Evolutionary conservation across 2,797 vertebrate genomes (phyloP).

Genomic region (Sphaeramia orbicularis): DNA sequence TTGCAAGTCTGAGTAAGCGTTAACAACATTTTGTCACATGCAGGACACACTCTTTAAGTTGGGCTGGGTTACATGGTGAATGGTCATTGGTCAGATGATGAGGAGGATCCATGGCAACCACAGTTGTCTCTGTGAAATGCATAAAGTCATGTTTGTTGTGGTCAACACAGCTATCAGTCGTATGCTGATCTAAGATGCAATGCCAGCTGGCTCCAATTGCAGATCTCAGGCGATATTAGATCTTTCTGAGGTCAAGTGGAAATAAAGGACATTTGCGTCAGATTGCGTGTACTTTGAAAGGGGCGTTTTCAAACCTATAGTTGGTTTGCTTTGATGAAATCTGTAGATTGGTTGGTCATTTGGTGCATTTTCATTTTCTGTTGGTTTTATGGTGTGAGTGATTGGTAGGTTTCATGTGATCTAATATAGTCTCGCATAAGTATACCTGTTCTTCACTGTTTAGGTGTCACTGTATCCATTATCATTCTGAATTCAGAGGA

Average conservation of each 20-base stretch:
- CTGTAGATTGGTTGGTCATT: too few species aligned
- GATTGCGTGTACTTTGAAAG: constrained; percentile 2
- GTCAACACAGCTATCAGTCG: constrained; percentile 22
- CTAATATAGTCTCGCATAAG: too few species aligned
- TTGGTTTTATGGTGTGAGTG: too few species aligned
- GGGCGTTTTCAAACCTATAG: too few species aligned
- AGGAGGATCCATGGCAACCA: constrained; percentile 33
- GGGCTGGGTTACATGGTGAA: constrained; percentile 11
- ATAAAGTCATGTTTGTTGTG: constrained; percentile 31
- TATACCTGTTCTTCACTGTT: too few species aligned
- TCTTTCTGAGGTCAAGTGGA: constrained; percentile 19
- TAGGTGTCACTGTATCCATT: too few species aligned
- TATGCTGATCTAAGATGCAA: constrained; percentile 2
- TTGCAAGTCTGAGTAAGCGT: constrained; percentile 11
- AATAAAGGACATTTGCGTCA: not conserved
- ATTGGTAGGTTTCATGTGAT: too few species aligned
- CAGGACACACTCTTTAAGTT: constrained; percentile 13
- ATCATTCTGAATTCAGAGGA: too few species aligned
- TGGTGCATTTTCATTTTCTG: too few species aligned
- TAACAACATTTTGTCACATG: constrained; percentile 4
- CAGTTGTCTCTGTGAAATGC: constrained; percentile 15
- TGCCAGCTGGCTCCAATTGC: constrained; percentile 16
- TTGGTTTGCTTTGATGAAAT: too few species aligned
- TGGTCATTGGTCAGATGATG: constrained; percentile 13
- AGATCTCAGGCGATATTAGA: constrained; percentile 19